Conservation (phyloP, 2,888 invertebrate genomes). For the Loripinus fragilis region DNA sequence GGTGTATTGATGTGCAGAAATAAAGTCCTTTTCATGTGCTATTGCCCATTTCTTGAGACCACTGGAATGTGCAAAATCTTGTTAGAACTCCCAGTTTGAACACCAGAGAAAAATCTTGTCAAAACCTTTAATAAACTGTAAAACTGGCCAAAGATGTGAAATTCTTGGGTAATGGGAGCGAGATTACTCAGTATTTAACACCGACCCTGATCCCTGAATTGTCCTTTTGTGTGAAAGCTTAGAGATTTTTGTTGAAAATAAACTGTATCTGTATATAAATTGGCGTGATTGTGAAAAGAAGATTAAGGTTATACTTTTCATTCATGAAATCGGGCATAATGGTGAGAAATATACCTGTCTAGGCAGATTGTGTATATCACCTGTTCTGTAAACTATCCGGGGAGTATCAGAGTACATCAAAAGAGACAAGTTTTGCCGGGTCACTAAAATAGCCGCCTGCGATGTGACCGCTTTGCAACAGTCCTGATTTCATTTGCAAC, state of each 20-base stretch:
- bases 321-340: constrained; percentile 2
- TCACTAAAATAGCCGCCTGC: too few relatives aligned
- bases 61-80: too few relatives aligned
- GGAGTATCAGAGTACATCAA: too few relatives aligned
- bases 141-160: neutral
- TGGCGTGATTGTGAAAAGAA: constrained; percentile 7
- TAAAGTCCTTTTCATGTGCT: too few relatives aligned
- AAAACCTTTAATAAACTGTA: neutral
- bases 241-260: constrained; percentile 3
- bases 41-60: too few relatives aligned
- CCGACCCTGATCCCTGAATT: neutral
- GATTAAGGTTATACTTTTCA: constrained; percentile 18
- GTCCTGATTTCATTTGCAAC: too few relatives aligned
- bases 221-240: neutral
- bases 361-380: neutral
- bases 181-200: neutral
- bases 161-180: constrained; percentile 4
- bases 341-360: constrained; percentile 10
- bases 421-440: too few relatives aligned
- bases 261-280: neutral
- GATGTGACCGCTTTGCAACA: too few relatives aligned
- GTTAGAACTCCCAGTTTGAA: neutral
- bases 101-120: neutral
- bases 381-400: too few relatives aligned
- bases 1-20: too few relatives aligned